Evolutionary conservation across 1,140 invertebrate species (phyloP).

Genomic region (Conus ventricosus): DNA sequence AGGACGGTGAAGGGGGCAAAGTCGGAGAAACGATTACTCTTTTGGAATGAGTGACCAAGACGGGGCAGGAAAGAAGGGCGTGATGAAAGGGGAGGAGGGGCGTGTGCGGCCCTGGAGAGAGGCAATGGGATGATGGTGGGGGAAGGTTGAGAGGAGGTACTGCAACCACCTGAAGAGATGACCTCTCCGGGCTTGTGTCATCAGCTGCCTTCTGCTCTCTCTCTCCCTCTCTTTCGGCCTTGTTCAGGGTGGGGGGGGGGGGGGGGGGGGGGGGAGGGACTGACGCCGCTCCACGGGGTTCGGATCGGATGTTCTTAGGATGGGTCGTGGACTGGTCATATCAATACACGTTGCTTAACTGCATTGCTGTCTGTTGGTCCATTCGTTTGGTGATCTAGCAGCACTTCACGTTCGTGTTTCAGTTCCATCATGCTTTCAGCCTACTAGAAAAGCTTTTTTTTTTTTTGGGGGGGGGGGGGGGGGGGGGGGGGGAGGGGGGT

Average conservation of each 20-base stretch:
- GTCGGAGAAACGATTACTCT: slow-evolving; percentile 12
- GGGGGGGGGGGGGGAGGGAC: background rate
- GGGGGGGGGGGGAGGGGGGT: no score
- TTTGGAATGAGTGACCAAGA: background rate
- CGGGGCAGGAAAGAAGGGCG: background rate
- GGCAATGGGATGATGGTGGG: background rate
- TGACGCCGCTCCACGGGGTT: background rate
- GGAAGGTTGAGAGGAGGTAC: background rate
- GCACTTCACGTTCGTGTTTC: no score
- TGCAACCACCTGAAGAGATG: slow-evolving; percentile 36
- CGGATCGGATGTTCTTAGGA: background rate
- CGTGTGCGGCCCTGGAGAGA: background rate
- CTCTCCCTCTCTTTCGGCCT: background rate
- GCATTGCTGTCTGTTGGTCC: no score
- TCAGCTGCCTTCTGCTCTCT: slow-evolving; percentile 27
- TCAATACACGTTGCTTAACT: no score
- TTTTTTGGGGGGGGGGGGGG: no score
- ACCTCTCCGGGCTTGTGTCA: slow-evolving; percentile 33
- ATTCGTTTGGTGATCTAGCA: no score
- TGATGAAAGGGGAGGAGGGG: no score
- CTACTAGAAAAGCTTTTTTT: no score
- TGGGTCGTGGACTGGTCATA: no score
- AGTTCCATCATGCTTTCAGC: no score
- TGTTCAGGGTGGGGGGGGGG: background rate
- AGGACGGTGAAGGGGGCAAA: background rate